Evolutionary conservation across 2,797 vertebrate species (phyloP), one percentile per base, ranked within the genome.

Genomic region (Sebastes diaconus): DNA sequence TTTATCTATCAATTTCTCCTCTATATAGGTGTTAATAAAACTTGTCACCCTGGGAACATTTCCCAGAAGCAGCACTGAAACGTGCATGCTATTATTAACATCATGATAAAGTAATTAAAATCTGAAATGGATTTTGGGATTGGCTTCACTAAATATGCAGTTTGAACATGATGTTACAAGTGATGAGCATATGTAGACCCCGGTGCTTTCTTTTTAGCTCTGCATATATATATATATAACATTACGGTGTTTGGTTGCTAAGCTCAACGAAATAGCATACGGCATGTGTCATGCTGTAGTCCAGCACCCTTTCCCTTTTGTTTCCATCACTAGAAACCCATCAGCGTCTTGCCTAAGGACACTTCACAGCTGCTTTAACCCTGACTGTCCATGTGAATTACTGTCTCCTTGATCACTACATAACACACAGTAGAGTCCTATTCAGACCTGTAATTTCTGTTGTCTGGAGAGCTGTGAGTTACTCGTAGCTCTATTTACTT

Each of bases 61-160:
- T 75, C 27, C 4, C 30, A 65, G 30, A 71, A 71, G 6, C 65
- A 71, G 30, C 60, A 22, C 4, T 59, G 27, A 58, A 52, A 74
- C 3, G 8, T 39, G 39, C 5, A 5, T 25, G 36, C 24, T 68
- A 29, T 42, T 36, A 65, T 42, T 7, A 34, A 70, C 58, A 50
- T 66, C 61, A 39, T 1, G 54, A 69, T 65, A 5, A 74, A 61
- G 39, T 74, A 20, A 73, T 73, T 66, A 60, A 60, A 61, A 55
- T n/a, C 3, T 46, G 30, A 75, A 67, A 75, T 63, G 27, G 34
- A 72, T 32, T 61, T 58, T 55, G 29, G 58, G 58, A 79, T 75
- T 67, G 20, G 16, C 27, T 46, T 20, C 18, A 6, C 16, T 63
- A 42, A 73, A 54, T 24, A 24, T 34, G 4, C 3, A 13, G 3